These are phyloP conservation scores for Drosophila longiperda DNA, from an alignment of 2,888 invertebrate genomes.

Conservation along the genomic window DNA sequence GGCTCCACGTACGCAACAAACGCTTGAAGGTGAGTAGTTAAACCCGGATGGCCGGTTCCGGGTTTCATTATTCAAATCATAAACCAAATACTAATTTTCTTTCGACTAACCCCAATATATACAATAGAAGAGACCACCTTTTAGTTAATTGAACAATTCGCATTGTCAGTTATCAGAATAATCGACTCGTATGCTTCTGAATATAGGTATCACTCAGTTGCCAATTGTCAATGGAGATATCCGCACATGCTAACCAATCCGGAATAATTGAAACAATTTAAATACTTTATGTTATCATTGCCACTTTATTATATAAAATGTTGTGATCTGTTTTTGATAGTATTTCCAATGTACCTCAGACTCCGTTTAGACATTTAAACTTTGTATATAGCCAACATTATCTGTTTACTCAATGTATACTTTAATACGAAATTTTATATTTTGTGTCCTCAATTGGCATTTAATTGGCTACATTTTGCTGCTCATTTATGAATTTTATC, in stretches of 20 bases:
- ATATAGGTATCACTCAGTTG: slow-evolving; percentile 1
- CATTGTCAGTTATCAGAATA: not conserved
- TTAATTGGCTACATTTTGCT: not conserved
- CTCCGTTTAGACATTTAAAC: not conserved
- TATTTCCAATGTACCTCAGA: not conserved
- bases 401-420: not conserved
- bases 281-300: not conserved
- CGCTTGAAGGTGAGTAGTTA: slow-evolving; percentile 90
- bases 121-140: slow-evolving; percentile 3
- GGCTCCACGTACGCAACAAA: slow-evolving; percentile 95
- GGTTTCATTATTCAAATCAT: not conserved
- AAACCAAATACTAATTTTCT: not conserved
- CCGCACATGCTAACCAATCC: slow-evolving; percentile 3
- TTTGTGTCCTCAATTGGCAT: not conserved
- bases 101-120: slow-evolving; percentile 1
- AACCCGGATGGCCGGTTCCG: not conserved
- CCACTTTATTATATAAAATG: not conserved
- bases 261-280: not conserved
- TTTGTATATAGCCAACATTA: not conserved
- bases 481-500: not conserved
- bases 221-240: slow-evolving; percentile 3
- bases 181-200: not conserved
- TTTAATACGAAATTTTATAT: not conserved
- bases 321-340: not conserved
- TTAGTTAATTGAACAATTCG: slow-evolving; percentile 3